Evolutionary conservation across 64 coral and sea anemone species (phyloP), one percentile per base, ranked within the genome.

Genomic region (Pachyseris speciosa): DNA sequence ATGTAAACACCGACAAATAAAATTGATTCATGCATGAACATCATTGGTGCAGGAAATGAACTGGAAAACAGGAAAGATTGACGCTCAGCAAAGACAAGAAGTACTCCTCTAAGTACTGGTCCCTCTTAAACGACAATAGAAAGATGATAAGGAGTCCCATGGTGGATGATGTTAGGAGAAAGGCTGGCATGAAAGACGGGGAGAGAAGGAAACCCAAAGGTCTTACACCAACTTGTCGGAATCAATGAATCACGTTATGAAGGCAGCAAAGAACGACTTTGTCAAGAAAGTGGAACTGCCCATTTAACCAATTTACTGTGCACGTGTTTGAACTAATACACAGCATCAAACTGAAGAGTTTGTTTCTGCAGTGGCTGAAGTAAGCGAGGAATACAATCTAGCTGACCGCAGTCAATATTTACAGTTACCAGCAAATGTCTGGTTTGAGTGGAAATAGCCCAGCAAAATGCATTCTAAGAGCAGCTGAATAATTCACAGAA

Each of bases 171-270:
- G 67, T 75, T 2, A 43, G 89, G 28, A 84, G 37, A 25, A 36
- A 92, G 19, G 69, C 80, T 64, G 80, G 80, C 7, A 64, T 86
- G 90, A 5, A 6, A 0, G 27, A 38, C n/a, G 81, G 58, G 29
- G 30, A 52, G 0, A 47, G 86, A 11, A 57, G 90, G 22, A 86
- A 92, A 77, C 81, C 71, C 10, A 2, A 26, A 24, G 78, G 5
- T 78, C 39, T 52, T 92, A 92, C 36, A 86, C 90, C 16, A 91
- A 84, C 36, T 20, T 4, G 59, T 91, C 67, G 26, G 78, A 91
- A 64, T 84, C 78, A 6, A 91, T 84, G 78, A 91, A 91, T 22
- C 58, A 91, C 67, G 64, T 91, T 0, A 74, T 91, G 89, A 72
- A 45, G 16, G 45, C 78, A 29, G 78, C 89, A 37, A 91, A 83